These are phyloP conservation scores for Sinella curviseta DNA, from an alignment of 1,140 invertebrate genomes.

Conservation along the genomic window DNA sequence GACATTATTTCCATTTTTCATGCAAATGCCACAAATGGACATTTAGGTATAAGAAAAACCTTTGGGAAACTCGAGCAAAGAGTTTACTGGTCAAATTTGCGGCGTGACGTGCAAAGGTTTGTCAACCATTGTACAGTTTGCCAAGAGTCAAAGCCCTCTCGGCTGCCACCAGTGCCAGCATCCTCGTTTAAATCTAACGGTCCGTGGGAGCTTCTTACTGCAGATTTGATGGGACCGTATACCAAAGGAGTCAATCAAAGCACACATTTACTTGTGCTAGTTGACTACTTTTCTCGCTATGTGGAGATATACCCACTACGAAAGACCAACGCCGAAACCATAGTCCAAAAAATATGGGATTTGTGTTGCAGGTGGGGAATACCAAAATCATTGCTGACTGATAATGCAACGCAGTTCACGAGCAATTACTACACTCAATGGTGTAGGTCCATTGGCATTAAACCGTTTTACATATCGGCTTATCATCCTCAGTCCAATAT, in stretches of 20 bases:
- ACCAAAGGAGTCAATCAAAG: slow-evolving; percentile 50
- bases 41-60: not conserved
- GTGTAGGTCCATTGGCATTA: slow-evolving; percentile 20
- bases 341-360: slow-evolving; percentile 33
- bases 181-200: not conserved
- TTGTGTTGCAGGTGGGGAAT: not conserved
- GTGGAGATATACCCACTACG: slow-evolving; percentile 55
- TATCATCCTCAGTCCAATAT: slow-evolving; percentile 56
- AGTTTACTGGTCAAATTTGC: slow-evolving; percentile 4
- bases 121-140: slow-evolving; percentile 23
- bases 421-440: slow-evolving; percentile 24
- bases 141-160: slow-evolving; percentile 10
- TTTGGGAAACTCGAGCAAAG: not conserved
- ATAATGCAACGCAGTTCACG: slow-evolving; percentile 49
- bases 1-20: not conserved
- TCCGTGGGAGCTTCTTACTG: slow-evolving; percentile 48
- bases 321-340: not conserved
- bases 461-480: not conserved
- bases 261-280: slow-evolving; percentile 55
- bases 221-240: slow-evolving; percentile 53
- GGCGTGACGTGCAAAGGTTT: slow-evolving; percentile 18
- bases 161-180: not conserved
- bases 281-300: slow-evolving; percentile 57
- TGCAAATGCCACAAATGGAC: not conserved
- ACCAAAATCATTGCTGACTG: not conserved